Percentiles rank a stretch among this genome's conserved stretches.
Evolutionary conservation across 2,797 vertebrate genomes (phyloP).

Genomic region (Lepilemur septentrionalis): DNA sequence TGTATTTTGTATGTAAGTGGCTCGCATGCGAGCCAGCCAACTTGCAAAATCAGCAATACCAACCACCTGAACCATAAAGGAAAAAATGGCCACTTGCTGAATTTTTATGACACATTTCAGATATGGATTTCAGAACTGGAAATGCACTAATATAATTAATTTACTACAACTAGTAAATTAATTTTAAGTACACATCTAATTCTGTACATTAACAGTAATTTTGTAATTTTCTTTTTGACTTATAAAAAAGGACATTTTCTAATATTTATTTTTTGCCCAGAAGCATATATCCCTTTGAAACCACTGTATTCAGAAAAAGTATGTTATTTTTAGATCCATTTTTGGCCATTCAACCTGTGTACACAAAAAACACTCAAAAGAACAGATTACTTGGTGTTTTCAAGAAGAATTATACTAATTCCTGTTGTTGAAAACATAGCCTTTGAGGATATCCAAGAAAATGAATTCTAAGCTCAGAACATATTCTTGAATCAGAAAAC

Average conservation of each 20-base stretch:
- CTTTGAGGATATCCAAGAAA: constrained; percentile 56
- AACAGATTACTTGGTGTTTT: constrained; percentile 59
- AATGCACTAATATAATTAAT: constrained; percentile 33
- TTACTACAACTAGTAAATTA: neutral
- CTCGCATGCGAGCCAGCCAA: neutral
- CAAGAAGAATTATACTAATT: constrained; percentile 66
- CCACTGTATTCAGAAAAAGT: neutral
- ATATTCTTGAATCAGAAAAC: constrained; percentile 8
- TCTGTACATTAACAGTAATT: neutral
- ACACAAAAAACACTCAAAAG: constrained; percentile 56
- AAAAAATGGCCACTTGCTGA: constrained; percentile 48
- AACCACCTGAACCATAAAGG: constrained; percentile 25
- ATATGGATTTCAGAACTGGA: constrained; percentile 23
- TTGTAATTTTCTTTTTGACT: neutral
- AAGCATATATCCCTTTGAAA: constrained; percentile 43
- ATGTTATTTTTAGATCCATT: constrained; percentile 39
- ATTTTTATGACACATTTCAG: constrained; percentile 41
- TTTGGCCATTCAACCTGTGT: constrained; percentile 48
- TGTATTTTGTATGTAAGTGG: constrained; percentile 32
- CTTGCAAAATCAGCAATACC: constrained; percentile 42
- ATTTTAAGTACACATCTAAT: constrained; percentile 37
- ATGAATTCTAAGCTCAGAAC: constrained; percentile 63
- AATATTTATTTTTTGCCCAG: neutral
- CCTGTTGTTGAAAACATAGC: constrained; percentile 55
- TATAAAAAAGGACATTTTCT: neutral